A percentile compares a stretch with the other conserved stretches of the same genome.
These are phyloP conservation scores for Dufourea novaeangliae DNA, from an alignment of 1,140 invertebrate species.

Conservation along the genomic window DNA sequence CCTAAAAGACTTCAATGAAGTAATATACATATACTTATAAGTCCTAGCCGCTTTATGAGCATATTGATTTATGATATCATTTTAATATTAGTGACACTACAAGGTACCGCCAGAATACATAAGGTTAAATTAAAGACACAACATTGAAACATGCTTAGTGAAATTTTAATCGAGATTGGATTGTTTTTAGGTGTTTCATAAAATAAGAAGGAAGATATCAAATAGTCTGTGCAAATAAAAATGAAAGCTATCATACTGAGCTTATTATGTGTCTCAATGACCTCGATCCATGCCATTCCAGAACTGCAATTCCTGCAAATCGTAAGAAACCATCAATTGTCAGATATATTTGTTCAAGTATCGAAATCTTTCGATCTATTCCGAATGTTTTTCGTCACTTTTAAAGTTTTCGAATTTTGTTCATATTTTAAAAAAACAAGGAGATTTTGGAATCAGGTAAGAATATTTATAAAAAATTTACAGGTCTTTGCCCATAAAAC, in stretches of 20 bases:
- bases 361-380: not conserved
- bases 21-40: too few species aligned
- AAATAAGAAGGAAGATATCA: not conserved
- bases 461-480: not conserved
- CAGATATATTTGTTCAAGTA: not conserved
- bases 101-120: too few species aligned
- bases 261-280: not conserved
- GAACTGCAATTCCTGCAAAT: conserved; percentile 46
- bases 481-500: conserved; percentile 59
- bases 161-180: not conserved
- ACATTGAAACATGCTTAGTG: not conserved
- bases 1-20: too few species aligned
- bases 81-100: too few species aligned
- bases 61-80: too few species aligned
- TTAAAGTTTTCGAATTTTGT: too few species aligned
- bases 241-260: not conserved
- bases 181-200: not conserved
- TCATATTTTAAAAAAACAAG: not conserved
- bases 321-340: conserved; percentile 31
- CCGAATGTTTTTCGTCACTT: too few species aligned
- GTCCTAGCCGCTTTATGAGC: too few species aligned
- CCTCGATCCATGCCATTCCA: not conserved
- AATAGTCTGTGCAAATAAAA: not conserved
- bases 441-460: not conserved
- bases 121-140: too few species aligned